Percentiles rank a stretch among this genome's conserved stretches.
Conservation (phyloP, 2,888 invertebrate species). For the Silvanus unidentatus region DNA sequence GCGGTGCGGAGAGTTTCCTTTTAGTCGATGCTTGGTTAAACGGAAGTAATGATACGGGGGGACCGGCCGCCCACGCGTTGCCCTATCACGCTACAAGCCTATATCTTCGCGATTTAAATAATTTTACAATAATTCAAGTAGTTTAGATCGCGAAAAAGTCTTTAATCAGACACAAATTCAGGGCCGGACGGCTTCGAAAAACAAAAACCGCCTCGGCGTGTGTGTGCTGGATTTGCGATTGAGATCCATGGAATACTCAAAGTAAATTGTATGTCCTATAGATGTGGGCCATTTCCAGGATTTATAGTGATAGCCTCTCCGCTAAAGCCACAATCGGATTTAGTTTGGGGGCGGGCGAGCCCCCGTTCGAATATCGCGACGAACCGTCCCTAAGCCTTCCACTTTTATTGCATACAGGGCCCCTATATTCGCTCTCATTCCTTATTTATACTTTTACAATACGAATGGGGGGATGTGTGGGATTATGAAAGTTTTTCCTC, state of each 20-base stretch:
- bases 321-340: constrained; percentile 44
- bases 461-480: neutral
- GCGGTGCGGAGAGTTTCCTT: too few relatives aligned
- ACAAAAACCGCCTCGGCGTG: too few relatives aligned
- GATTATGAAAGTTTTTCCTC: too few relatives aligned
- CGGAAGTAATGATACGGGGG: too few relatives aligned
- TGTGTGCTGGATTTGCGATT: constrained; percentile 40
- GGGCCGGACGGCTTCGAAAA: too few relatives aligned
- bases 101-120: too few relatives aligned
- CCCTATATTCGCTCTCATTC: constrained; percentile 31
- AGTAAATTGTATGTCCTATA: constrained; percentile 39
- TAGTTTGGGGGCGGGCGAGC: constrained; percentile 17
- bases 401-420: constrained; percentile 27
- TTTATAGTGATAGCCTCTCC: constrained; percentile 43
- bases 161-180: too few relatives aligned
- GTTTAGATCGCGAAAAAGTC: too few relatives aligned
- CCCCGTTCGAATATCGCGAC: constrained; percentile 19
- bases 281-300: constrained; percentile 40
- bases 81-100: too few relatives aligned
- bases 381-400: constrained; percentile 23
- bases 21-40: too few relatives aligned
- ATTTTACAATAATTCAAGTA: too few relatives aligned
- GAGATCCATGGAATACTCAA: constrained; percentile 34
- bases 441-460: constrained; percentile 18
- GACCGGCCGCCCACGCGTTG: too few relatives aligned